Evolutionary conservation across 1,140 invertebrate species (phyloP), one percentile per base, ranked within the genome.

Genomic region (Orussus abietinus): DNA sequence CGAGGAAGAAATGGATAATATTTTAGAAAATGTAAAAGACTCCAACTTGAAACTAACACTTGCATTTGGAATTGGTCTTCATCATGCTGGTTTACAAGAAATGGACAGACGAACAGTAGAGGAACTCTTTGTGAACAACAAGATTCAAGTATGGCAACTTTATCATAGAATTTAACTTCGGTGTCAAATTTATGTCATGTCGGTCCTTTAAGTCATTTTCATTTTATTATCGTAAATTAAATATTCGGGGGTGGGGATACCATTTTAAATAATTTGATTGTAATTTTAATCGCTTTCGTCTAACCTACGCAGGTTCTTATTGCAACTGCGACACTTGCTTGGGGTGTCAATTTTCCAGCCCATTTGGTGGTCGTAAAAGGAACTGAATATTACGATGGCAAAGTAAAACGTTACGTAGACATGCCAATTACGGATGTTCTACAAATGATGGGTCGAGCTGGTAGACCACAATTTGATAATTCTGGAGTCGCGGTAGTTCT

Each of bases 401-500:
- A 98, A 65, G 82, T 83, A 3, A 90, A 93, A 60, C 83, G 94
- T 57, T 99, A 99, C 70, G 92, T 98, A 2, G 96, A 99, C 57
- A 99, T 99, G 86, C 97, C 97, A 1, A 97, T 99, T 33, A 99
- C 96, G 1, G 95, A 96, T 78, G 86, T 99, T 1, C 75, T 99
- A 15, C 96, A 99, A 75, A 99, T 99, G 97, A 98, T 98, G 85
- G 96, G 96, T 3, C 77, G 96, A 45, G 96, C 96, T 43, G 96
- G 96, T 4, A 77, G 97, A 44, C 97, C 96, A 2, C 87, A 96
- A 76, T 99, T 88, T 66, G 97, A 99, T 69, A 86, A 89, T 55
- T 86, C 90, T 42, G 96, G 94, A 2, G 88, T 96, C 3, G 96
- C 97, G 3, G 90, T 98, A 9, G 92, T 99, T 5, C 77, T 99